Evolutionary conservation across 2,797 vertebrate species (phyloP), one percentile per base, ranked within the genome.

Genomic region (Nyctibius grandis): DNA sequence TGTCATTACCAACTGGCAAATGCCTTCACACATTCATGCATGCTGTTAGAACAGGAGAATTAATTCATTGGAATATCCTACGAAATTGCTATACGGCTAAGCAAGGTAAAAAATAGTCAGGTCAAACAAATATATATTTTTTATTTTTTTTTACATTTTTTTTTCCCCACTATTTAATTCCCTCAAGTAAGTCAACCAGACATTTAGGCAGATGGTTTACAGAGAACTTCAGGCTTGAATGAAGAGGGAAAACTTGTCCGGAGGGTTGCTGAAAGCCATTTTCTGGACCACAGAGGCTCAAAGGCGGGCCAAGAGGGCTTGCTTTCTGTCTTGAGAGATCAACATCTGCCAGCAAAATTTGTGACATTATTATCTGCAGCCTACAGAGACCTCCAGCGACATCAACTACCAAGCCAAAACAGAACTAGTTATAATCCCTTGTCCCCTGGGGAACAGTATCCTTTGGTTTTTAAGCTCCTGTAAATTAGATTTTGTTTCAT

Each of bases 401-500:
- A 76, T n/a, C 1, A 0, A 26, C 63, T 42, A 84, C 69, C 42
- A 22, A 56, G 50, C 42, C 0, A 0, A 91, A 91, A 88, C 6
- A 2, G 22, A 84, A 33, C 36, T 14, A 21, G n/a, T 36, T 56
- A 59, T 72, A 94, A 95, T 79, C 81, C 48, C 56, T 34, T 29
- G 12, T 82, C 33, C 77, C 86, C 64, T 26, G 28, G 25, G 61
- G 79, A 96, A 88, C 2, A 1, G 21, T 8, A 86, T 45, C 54
- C 76, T 72, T 72, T 56, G 44, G 22, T 15, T 92, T 80, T 88
- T 91, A 86, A 93, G 82, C 61, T 91, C 65, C 47, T 82, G 9
- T 23, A 81, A 91, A 34, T 81, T 42, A 76, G 47, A 50, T 73
- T 94, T 38, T 56, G 56, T 78, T 93, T 90, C 91, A 95, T 90